Base-by-base conservation (phyloP, 2,888 invertebrate genomes). In the Geophilus truncorum region DNA sequence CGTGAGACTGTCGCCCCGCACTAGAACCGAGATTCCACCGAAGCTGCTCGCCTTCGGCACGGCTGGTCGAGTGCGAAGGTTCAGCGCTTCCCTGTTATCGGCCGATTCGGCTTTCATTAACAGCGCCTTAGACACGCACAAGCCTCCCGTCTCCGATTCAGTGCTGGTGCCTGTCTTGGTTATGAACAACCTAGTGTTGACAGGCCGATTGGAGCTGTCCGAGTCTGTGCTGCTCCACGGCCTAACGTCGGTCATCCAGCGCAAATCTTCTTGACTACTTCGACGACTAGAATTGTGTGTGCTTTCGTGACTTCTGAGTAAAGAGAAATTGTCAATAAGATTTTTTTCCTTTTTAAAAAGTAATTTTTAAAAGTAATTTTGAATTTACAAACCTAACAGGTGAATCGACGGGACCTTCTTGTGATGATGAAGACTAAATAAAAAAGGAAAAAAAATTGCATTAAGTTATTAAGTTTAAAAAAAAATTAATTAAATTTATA, bases 21-120 rank as follows among this genome's bases (percentile, higher is more conserved):
- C 87, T 2, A 89, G 85, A 18, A 87, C 83, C 89, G 87, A 85
- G 62, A 85, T 85, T 88, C 88, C 80, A 86, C 84, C 83, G 75
- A 96, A 96, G 87, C 94, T 95, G 88, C 94, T 94, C 79, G 95
- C 94, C 87, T 94, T 94, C 77, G 93, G 92, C 75, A 93, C 92
- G 18, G 91, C 90, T 34, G 89, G 85, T 34, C 88, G 84, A 12
- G 62, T 86, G 77, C 87, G 85, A 87, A 90, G 85, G 62, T 87
- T 86, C 79, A 87, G 86, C 0, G 87, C 87, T 80, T 89, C 88
- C 30, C 87, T 85, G 23, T 87, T 87, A 82, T 90, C 89, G 82
- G 89, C 88, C 6, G 89, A 89, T 83, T 89, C 89, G 18, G 88
- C 89, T 84, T 90, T 89, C 7, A 87, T 84, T 3, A 89, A 62